phyloP scores from a whole-genome alignment of 2,113 vertebrate genomes.

The Pagrus major region DNA sequence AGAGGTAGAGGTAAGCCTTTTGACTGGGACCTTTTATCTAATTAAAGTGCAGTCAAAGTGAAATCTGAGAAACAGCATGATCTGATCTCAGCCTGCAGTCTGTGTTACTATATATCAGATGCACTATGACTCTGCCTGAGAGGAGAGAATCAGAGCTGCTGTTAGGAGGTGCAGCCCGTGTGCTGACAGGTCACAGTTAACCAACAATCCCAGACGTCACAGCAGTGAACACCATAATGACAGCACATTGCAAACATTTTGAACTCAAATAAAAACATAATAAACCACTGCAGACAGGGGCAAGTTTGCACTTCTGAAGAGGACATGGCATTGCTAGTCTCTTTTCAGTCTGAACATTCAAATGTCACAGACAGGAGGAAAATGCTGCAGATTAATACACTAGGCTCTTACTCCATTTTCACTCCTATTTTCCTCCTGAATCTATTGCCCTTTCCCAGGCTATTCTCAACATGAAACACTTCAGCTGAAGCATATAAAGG shows the following conservation, averaged over 20 bases:
- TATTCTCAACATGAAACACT: slow-evolving; percentile 42
- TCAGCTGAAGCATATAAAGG: slow-evolving; percentile 23
- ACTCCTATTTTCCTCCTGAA: slow-evolving; percentile 25
- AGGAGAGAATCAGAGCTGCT: slow-evolving; percentile 36
- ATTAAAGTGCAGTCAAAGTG: slow-evolving; percentile 75
- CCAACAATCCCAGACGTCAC: slow-evolving; percentile 51
- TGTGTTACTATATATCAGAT: slow-evolving; percentile 54
- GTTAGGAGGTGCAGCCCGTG: not conserved
- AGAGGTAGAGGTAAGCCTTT: slow-evolving; percentile 59
- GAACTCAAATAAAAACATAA: slow-evolving; percentile 61
- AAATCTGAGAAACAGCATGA: slow-evolving; percentile 64
- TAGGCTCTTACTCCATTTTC: slow-evolving; percentile 20
- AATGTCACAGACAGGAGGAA: slow-evolving; percentile 24
- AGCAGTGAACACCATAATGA: slow-evolving; percentile 25
- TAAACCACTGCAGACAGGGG: slow-evolving; percentile 60
- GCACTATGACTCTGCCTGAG: slow-evolving; percentile 44
- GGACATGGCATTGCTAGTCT: slow-evolving; percentile 20
- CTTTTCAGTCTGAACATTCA: slow-evolving; percentile 40
- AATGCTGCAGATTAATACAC: slow-evolving; percentile 34
- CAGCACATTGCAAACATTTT: slow-evolving; percentile 54
- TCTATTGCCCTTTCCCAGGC: slow-evolving; percentile 42
- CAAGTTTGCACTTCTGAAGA: slow-evolving; percentile 64
- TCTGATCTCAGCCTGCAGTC: slow-evolving; percentile 62
- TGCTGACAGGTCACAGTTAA: slow-evolving; percentile 50
- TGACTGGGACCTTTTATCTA: slow-evolving; percentile 70